phyloP scores from a whole-genome alignment of 2,888 invertebrate genomes.

The Andrena trimmerana region DNA sequence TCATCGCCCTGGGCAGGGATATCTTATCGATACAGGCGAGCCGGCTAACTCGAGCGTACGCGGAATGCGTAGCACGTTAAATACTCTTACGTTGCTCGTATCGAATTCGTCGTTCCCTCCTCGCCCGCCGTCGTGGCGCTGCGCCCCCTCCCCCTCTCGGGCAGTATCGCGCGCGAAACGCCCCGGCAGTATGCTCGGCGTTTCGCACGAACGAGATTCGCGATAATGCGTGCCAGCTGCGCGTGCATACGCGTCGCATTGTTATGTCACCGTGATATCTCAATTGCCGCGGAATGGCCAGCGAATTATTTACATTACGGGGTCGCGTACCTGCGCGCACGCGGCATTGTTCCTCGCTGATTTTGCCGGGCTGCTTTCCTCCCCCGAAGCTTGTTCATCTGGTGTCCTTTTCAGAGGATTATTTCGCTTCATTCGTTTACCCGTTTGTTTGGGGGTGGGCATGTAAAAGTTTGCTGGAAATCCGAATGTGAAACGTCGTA shows the following conservation, averaged over 20 bases:
- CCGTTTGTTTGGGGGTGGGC: too few species aligned
- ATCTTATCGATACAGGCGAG: conserved; percentile 53
- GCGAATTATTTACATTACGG: conserved; percentile 53
- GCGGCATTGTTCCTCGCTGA: conserved; percentile 32
- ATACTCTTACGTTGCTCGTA: conserved; percentile 17
- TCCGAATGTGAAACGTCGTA: too few species aligned
- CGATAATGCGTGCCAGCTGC: conserved; percentile 68
- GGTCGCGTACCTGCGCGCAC: conserved; percentile 47
- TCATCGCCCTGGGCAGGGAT: conserved; percentile 37
- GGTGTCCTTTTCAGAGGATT: background rate
- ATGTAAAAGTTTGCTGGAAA: too few species aligned
- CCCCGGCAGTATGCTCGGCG: conserved; percentile 16
- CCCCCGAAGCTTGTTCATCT: background rate
- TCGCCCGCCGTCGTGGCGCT: background rate
- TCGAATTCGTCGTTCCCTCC: background rate
- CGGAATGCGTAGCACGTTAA: conserved; percentile 48
- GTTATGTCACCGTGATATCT: conserved; percentile 77
- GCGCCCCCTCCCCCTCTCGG: background rate
- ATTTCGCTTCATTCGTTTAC: background rate
- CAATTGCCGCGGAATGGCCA: conserved; percentile 67
- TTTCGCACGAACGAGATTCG: conserved; percentile 63
- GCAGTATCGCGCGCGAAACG: conserved; percentile 14
- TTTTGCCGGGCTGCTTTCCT: background rate
- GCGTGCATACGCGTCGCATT: conserved; percentile 63
- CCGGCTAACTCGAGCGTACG: conserved; percentile 30